Evolutionary conservation across 1,140 invertebrate species (phyloP).

Genomic region (Heliconius nattereri): DNA sequence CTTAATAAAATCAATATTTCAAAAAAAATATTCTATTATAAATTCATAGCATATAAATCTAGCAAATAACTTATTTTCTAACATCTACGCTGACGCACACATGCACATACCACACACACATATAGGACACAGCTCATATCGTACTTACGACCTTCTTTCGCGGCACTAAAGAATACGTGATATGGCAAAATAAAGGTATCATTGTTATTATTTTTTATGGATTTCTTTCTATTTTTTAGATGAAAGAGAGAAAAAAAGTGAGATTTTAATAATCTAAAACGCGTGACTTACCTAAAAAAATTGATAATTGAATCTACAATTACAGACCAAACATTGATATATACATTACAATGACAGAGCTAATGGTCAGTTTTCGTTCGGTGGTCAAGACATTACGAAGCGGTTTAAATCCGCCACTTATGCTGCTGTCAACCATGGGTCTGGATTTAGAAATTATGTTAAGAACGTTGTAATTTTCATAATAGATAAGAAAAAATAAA

Average conservation of each 20-base stretch:
- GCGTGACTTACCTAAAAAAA: neutral
- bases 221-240: neutral
- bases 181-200: conserved; percentile 28
- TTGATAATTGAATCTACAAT: neutral
- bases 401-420: no score
- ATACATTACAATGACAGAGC: no score
- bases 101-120: conserved; percentile 49
- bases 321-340: neutral
- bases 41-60: conserved; percentile 35
- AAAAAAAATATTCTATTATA: neutral
- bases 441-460: neutral
- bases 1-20: no score
- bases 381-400: no score
- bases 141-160: conserved; percentile 73
- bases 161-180: conserved; percentile 38
- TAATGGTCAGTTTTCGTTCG: no score
- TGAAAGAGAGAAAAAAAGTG: neutral
- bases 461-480: neutral
- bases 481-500: neutral
- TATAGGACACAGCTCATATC: conserved; percentile 75
- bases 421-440: no score
- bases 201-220: conserved; percentile 15
- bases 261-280: neutral
- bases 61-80: conserved; percentile 41
- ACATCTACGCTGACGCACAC: conserved; percentile 54